Base-by-base conservation (phyloP, 2,113 vertebrate species). In the Oostethus manadensis region DNA sequence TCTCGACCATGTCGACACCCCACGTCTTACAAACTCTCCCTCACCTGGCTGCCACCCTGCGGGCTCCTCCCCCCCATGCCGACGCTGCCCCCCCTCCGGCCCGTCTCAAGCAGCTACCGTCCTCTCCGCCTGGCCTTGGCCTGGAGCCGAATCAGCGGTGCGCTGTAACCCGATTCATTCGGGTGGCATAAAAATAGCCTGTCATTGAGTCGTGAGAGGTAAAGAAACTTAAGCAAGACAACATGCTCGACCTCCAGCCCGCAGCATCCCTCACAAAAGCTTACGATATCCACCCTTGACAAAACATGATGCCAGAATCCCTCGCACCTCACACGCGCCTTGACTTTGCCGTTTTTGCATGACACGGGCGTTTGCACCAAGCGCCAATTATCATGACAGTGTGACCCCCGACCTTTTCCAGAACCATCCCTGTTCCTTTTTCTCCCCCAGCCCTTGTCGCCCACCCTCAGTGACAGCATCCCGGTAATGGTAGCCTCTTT, bases 401-500 rank as follows among this genome's bases (percentile, higher is more conserved):
- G 61, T 82, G 79, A 81, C 83, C 83, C 82, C 82, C 83, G 68
- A 74, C 76, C 76, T 64, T 66, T 80, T 68, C 69, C 65, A 63
- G 7, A 70, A 67, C 66, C 60, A 54, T 42, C 60, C 56, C 56
- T 58, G 51, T 71, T 64, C 56, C n/a, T 71, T 62, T 54, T 62
- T 54, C 11, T 67, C 71, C 64, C 73, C 23, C 22, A 71, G 40
- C 11, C n/a, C 26, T 50, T 10, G 44, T 56, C 68, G 33, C 79
- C 62, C 70, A 64, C 68, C 59, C 79, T 66, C 74, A 69, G 59
- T 80, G 79, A 82, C 86, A 81, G 78, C 78, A 84, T 87, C 84
- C 81, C 63, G 62, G 86, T 86, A 85, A 85, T 84, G 74, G 79
- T 77, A 73, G 81, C 80, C 83, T 89, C 84, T 86, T 84, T 88